A percentile compares a stretch with the other conserved stretches of the same genome.
phyloP scores from a whole-genome alignment of 2,113 vertebrate genomes.

The Orthochromis malagaraziensis region DNA sequence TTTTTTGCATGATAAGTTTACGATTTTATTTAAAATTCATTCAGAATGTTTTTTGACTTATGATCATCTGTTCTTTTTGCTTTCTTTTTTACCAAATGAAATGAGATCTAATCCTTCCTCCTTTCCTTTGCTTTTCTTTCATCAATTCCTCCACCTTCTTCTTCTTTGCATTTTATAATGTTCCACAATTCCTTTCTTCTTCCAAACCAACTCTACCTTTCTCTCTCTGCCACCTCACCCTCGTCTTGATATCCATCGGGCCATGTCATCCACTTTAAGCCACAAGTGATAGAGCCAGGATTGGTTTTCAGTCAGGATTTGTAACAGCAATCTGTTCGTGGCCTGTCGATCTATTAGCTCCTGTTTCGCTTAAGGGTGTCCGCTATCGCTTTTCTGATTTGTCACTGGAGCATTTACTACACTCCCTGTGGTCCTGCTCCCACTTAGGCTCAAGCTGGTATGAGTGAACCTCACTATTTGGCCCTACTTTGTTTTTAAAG shows the following conservation, averaged over 20 bases:
- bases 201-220: not conserved
- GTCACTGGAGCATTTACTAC: not conserved
- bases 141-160: not conserved
- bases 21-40: not conserved
- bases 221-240: not conserved
- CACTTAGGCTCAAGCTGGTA: not conserved
- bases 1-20: not conserved
- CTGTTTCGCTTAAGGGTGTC: not conserved
- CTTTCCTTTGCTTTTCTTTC: not conserved
- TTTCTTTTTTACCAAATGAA: not conserved
- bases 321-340: not conserved
- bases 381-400: not conserved
- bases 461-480: not conserved
- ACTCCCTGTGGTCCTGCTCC: not conserved
- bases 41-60: not conserved
- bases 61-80: not conserved
- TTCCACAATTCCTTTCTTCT: not conserved
- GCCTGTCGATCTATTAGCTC: not conserved
- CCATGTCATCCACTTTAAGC: not conserved
- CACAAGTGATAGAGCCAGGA: not conserved
- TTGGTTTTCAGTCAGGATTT: conserved; percentile 18
- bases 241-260: not conserved
- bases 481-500: not conserved
- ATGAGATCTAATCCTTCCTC: not conserved
- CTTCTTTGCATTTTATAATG: not conserved